phyloP scores from a whole-genome alignment of 2,888 invertebrate genomes.

The Aphrophora alni region DNA sequence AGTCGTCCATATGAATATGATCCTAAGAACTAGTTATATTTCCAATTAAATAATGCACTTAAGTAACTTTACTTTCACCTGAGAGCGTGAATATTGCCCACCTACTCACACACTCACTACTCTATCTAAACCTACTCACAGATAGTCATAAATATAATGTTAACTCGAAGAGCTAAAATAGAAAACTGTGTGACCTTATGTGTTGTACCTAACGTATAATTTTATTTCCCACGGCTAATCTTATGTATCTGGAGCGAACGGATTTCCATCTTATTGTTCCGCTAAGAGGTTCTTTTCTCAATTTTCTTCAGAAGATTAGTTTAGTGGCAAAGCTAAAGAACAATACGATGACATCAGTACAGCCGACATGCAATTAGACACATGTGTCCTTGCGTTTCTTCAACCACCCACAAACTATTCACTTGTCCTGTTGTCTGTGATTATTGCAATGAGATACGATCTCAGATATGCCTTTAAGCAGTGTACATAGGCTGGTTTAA shows the following conservation, averaged over 20 bases:
- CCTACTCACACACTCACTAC: background rate
- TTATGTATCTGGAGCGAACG: constrained; percentile 6
- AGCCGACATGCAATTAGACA: no score
- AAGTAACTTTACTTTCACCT: no score
- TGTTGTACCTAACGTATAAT: background rate
- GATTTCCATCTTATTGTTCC: constrained; percentile 1
- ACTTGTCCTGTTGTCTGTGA: background rate
- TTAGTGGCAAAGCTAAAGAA: background rate
- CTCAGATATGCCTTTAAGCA: background rate
- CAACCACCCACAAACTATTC: background rate
- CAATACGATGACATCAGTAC: background rate
- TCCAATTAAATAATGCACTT: no score
- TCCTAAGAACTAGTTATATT: no score
- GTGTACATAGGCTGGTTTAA: background rate
- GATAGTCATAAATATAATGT: background rate
- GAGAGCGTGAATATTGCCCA: no score
- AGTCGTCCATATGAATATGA: no score
- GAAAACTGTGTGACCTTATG: background rate
- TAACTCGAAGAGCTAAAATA: background rate
- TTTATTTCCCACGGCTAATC: background rate
- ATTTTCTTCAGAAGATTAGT: constrained; percentile 1
- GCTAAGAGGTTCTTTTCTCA: constrained; percentile 3
- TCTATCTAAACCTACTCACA: background rate
- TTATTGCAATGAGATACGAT: background rate
- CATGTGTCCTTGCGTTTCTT: background rate